Conservation (phyloP, 2,113 vertebrate species). For the Hymenochirus boettgeri region DNA sequence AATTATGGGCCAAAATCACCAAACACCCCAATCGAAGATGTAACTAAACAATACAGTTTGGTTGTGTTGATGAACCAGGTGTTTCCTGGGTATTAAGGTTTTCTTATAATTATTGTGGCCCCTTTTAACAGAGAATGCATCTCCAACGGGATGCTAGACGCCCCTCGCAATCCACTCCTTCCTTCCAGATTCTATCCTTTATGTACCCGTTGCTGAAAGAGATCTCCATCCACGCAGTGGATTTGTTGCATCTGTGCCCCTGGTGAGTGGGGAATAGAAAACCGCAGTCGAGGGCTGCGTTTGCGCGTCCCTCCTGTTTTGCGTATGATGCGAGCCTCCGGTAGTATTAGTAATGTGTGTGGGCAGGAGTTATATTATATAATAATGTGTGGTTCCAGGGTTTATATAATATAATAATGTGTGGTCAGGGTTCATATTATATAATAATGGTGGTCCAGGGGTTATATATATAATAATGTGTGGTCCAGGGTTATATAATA, state of each 20-base stretch:
- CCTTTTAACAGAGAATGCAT: constrained; percentile 29
- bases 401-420: no score
- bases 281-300: constrained; percentile 46
- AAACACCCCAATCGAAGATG: no score
- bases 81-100: neutral
- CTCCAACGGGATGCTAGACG: constrained; percentile 48
- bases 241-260: constrained; percentile 53
- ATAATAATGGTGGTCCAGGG: no score
- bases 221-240: constrained; percentile 55
- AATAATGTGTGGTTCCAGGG: no score
- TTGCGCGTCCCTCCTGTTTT: constrained; percentile 54
- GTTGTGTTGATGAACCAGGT: neutral
- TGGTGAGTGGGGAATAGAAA: constrained; percentile 52
- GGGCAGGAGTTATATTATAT: no score
- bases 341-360: no score
- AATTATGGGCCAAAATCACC: no score
- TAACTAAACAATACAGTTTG: no score
- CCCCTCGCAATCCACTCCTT: constrained; percentile 59
- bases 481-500: no score
- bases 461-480: no score
- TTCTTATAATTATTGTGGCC: neutral
- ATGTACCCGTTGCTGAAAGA: constrained; percentile 51
- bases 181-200: constrained; percentile 45
- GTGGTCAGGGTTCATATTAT: no score
- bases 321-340: constrained; percentile 57